A percentile compares a stretch with the other conserved stretches of the same genome.
These are phyloP conservation scores for Macrostomum lignano DNA, from an alignment of 1,140 invertebrate species.

Conservation along the genomic window DNA sequence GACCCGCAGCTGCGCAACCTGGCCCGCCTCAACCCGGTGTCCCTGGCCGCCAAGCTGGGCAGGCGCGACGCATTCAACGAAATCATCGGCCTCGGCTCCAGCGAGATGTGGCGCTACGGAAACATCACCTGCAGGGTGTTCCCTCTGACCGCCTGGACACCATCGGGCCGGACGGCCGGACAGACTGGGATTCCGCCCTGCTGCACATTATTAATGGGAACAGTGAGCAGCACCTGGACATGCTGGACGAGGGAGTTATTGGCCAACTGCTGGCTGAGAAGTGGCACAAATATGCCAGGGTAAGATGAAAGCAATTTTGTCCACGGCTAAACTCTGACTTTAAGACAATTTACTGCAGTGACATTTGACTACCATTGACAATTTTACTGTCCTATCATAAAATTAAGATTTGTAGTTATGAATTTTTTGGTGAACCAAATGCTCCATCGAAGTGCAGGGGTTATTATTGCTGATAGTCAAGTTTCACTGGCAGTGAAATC, in stretches of 20 bases:
- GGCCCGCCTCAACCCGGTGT: constrained; percentile 69
- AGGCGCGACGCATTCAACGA: constrained; percentile 76
- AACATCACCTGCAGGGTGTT: constrained; percentile 97
- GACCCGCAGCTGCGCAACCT: constrained; percentile 47
- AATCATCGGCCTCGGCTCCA: constrained; percentile 74
- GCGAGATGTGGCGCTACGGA: constrained; percentile 88
- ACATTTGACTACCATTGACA: no score
- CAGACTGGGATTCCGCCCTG: constrained; percentile 88
- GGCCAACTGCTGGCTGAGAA: constrained; percentile 83
- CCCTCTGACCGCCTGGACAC: constrained; percentile 75
- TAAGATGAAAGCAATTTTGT: constrained; percentile 32
- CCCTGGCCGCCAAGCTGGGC: constrained; percentile 73
- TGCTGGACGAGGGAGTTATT: constrained; percentile 90
- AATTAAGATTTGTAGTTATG: no score
- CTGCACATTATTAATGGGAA: constrained; percentile 80
- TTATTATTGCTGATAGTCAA: no score
- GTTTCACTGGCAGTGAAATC: no score
- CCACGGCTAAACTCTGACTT: no score
- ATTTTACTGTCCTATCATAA: no score
- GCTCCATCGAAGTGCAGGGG: no score
- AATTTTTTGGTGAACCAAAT: no score
- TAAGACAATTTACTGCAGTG: no score
- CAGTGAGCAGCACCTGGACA: constrained; percentile 85
- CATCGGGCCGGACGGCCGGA: constrained; percentile 51
- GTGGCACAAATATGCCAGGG: constrained; percentile 90